Evolutionary conservation across 1,140 invertebrate species (phyloP).

Genomic region (Littorina saxatilis): DNA sequence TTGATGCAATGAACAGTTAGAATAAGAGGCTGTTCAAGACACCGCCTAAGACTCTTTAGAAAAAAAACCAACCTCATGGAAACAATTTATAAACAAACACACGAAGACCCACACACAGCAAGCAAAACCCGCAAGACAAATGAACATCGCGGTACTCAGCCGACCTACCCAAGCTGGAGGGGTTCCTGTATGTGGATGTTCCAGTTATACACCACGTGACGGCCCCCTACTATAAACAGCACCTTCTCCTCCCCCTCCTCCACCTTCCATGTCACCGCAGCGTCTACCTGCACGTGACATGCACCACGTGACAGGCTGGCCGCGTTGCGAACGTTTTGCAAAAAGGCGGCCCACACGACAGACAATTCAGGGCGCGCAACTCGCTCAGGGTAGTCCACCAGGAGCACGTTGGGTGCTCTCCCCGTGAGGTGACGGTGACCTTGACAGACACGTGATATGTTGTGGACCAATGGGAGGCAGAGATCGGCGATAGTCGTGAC

Average conservation of each 20-base stretch:
- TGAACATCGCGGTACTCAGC: background rate
- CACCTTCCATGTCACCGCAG: background rate
- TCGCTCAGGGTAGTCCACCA: slow-evolving; percentile 26
- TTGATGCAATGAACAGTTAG: too few species aligned
- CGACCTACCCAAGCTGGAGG: background rate
- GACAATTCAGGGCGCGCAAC: background rate
- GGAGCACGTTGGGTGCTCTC: slow-evolving; percentile 29
- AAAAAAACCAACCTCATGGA: too few species aligned
- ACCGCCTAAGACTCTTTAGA: too few species aligned
- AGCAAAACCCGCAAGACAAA: background rate
- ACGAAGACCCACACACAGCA: background rate
- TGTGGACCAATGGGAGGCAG: slow-evolving; percentile 9
- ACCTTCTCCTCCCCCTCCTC: background rate
- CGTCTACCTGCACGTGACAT: slow-evolving; percentile 9
- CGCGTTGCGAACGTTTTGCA: slow-evolving; percentile 28
- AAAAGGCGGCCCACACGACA: slow-evolving; percentile 25
- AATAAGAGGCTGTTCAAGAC: too few species aligned
- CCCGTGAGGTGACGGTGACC: background rate
- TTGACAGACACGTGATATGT: background rate
- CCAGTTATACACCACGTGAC: slow-evolving; percentile 15
- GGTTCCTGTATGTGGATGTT: background rate
- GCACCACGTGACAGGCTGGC: background rate
- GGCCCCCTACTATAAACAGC: background rate
- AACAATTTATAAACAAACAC: too few species aligned
- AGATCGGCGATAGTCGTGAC: slow-evolving; percentile 19